These are phyloP conservation scores for Camponotus vicinus DNA, from an alignment of 1,140 invertebrate genomes.

Conservation along the genomic window DNA sequence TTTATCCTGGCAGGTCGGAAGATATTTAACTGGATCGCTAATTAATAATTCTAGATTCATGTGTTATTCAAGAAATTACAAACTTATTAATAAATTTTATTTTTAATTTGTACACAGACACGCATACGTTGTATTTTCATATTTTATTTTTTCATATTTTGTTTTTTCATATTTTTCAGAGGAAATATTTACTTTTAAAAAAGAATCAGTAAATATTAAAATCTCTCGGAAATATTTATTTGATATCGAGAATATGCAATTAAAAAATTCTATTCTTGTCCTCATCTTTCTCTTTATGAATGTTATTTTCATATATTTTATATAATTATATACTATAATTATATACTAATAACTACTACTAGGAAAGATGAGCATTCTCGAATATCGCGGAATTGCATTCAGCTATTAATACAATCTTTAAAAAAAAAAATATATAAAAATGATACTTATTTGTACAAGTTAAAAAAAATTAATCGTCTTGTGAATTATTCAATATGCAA, in stretches of 20 bases:
- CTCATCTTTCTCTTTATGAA: too few species aligned
- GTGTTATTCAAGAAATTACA: constrained; percentile 4
- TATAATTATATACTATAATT: too few species aligned
- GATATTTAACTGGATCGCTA: background rate
- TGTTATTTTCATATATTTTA: too few species aligned
- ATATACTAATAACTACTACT: too few species aligned
- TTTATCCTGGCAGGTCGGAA: background rate
- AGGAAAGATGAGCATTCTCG: too few species aligned
- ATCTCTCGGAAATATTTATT: background rate
- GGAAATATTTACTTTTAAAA: background rate
- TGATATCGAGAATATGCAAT: background rate
- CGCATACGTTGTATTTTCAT: too few species aligned
- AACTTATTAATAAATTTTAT: too few species aligned
- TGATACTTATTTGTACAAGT: background rate
- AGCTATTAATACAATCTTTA: background rate
- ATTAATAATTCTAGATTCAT: background rate
- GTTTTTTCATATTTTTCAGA: background rate
- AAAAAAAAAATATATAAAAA: background rate
- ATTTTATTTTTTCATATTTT: background rate
- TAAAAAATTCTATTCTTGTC: too few species aligned
- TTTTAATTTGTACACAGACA: too few species aligned
- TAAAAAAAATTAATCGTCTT: background rate
- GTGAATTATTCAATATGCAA: background rate
- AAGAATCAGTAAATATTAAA: background rate
- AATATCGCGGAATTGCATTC: background rate